phyloP scores from a whole-genome alignment of 2,888 invertebrate genomes.

The Drosophila vallismaia region DNA sequence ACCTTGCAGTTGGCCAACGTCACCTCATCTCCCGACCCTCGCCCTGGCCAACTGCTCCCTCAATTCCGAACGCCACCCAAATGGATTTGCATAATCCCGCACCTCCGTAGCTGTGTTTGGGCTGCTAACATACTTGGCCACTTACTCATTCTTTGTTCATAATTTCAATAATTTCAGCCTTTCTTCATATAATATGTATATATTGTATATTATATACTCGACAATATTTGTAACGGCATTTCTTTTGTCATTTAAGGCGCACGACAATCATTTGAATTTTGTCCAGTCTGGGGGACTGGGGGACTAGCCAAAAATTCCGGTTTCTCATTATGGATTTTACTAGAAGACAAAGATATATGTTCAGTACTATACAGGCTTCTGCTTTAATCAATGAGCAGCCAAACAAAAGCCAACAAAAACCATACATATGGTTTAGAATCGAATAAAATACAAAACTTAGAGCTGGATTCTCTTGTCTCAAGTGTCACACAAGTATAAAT shows the following conservation, averaged over 20 bases:
- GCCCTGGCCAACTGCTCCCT: conserved; percentile 19
- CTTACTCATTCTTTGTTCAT: conserved; percentile 54
- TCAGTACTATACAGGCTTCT: conserved; percentile 54
- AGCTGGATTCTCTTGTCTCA: background rate
- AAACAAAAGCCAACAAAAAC: conserved; percentile 13
- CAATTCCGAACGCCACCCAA: conserved; percentile 40
- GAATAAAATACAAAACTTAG: conserved; percentile 17
- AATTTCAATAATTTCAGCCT: conserved; percentile 35
- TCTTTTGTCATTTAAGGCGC: conserved; percentile 59
- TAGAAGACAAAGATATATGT: conserved; percentile 41
- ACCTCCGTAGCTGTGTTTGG: conserved; percentile 46
- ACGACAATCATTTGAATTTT: background rate
- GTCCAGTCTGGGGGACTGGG: too few relatives aligned
- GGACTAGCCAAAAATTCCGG: conserved; percentile 54
- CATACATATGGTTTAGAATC: conserved; percentile 14
- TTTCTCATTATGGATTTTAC: conserved; percentile 66
- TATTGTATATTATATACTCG: conserved; percentile 33
- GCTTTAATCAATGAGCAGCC: conserved; percentile 54
- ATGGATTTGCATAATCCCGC: conserved; percentile 62
- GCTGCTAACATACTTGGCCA: conserved; percentile 53
- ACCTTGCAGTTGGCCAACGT: conserved; percentile 64
- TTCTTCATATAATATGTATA: conserved; percentile 21
- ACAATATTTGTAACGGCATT: conserved; percentile 71
- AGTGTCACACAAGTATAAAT: conserved; percentile 7
- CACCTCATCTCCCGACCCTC: conserved; percentile 39